These are phyloP conservation scores for Drosophila mojavensis DNA, from an alignment of 1,140 invertebrate genomes.

Conservation along the genomic window DNA sequence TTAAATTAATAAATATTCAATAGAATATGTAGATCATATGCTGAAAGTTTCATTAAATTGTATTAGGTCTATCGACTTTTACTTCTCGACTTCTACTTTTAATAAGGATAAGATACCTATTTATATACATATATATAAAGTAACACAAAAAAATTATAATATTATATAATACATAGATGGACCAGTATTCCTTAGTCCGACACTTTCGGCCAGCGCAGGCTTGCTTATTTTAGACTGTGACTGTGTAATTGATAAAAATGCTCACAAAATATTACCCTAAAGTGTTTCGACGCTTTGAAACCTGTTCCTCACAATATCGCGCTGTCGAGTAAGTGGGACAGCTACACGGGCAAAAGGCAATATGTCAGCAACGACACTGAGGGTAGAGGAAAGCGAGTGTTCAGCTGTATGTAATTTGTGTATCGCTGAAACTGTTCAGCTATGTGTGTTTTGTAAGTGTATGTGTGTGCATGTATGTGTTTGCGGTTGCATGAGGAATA, in stretches of 20 bases:
- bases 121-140: too few relatives aligned
- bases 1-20: too few relatives aligned
- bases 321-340: slow-evolving; percentile 6
- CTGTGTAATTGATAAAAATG: slow-evolving; percentile 16
- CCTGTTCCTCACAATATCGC: not conserved
- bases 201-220: not conserved
- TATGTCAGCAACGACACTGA: not conserved
- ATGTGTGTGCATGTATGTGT: not conserved
- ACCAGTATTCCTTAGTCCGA: not conserved
- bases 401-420: too few relatives aligned
- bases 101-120: too few relatives aligned
- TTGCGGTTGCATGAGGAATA: not conserved
- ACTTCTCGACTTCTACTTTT: too few relatives aligned
- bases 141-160: too few relatives aligned
- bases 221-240: slow-evolving; percentile 6
- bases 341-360: not conserved
- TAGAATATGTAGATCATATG: too few relatives aligned
- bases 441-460: too few relatives aligned
- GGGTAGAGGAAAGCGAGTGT: not conserved
- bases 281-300: slow-evolving; percentile 4
- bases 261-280: not conserved
- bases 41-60: too few relatives aligned
- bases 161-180: not conserved
- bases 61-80: too few relatives aligned
- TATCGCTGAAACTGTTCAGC: too few relatives aligned